These are phyloP conservation scores for Aldrovandia affinis DNA, from an alignment of 2,797 vertebrate genomes.

Conservation along the genomic window DNA sequence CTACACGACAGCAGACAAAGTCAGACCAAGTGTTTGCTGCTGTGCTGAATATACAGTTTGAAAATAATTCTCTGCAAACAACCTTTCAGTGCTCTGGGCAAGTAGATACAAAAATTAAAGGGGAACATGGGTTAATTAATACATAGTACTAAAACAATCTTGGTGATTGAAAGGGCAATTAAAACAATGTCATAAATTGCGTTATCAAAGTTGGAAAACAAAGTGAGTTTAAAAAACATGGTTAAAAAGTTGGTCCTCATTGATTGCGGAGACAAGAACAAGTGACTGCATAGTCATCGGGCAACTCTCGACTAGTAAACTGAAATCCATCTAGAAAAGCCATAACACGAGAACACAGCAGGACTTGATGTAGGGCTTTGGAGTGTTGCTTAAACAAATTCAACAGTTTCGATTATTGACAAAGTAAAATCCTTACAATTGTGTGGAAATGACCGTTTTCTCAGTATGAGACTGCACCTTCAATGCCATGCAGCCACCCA, in stretches of 20 bases:
- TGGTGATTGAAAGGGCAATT: not conserved
- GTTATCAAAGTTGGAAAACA: not conserved
- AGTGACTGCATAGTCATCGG: not conserved
- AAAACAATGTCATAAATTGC: not conserved
- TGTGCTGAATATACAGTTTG: not conserved
- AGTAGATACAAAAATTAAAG: not conserved
- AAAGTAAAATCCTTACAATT: not conserved
- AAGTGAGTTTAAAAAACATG: too few species aligned
- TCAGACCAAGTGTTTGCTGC: not conserved
- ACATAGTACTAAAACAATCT: not conserved
- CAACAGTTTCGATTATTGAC: not conserved
- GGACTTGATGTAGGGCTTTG: not conserved
- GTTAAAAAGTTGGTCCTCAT: conserved; percentile 4
- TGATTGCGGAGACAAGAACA: not conserved
- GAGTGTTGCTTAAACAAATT: not conserved
- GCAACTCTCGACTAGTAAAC: not conserved
- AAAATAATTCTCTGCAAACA: not conserved
- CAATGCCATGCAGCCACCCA: not conserved
- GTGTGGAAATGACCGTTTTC: not conserved
- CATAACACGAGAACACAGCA: not conserved
- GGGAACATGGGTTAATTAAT: not conserved
- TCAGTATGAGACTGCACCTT: not conserved
- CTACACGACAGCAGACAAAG: not conserved
- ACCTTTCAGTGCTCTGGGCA: not conserved
- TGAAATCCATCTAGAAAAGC: not conserved